A percentile compares a stretch with the other conserved stretches of the same genome.
These are phyloP conservation scores for Ptychadena robeensis DNA, from an alignment of 2,797 vertebrate species.

Conservation along the genomic window DNA sequence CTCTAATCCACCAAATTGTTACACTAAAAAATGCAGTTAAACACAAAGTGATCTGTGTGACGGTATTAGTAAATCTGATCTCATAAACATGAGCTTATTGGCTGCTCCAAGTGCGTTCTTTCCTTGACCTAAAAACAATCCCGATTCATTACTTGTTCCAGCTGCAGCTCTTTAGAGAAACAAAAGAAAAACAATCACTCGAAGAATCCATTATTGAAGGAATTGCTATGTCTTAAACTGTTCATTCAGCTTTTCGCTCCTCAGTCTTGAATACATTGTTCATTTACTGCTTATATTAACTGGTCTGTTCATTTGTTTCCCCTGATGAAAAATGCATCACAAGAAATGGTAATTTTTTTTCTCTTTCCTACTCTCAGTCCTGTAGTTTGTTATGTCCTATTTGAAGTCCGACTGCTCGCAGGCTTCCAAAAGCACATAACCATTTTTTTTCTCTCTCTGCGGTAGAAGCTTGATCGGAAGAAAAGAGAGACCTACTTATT, in stretches of 20 bases:
- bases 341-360: not conserved
- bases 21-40: not conserved
- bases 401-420: conserved; percentile 22
- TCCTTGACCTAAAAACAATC: conserved; percentile 2
- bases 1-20: not conserved
- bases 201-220: conserved; percentile 13
- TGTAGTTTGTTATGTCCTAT: conserved; percentile 14
- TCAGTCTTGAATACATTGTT: not conserved
- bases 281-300: conserved; percentile 37
- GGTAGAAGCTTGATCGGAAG: not conserved
- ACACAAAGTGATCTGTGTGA: not conserved
- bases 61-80: not conserved
- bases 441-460: not conserved
- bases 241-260: not conserved
- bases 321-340: conserved; percentile 36
- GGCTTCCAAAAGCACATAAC: conserved; percentile 6
- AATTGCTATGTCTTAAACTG: conserved; percentile 1
- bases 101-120: too few species aligned
- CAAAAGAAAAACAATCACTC: conserved; percentile 24
- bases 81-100: not conserved
- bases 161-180: conserved; percentile 7
- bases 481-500: conserved; percentile 20
- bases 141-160: conserved; percentile 12
- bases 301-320: conserved; percentile 31
- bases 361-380: not conserved